Evolutionary conservation across 2,888 invertebrate species (phyloP).

Genomic region (Glaucopsyche alexis): DNA sequence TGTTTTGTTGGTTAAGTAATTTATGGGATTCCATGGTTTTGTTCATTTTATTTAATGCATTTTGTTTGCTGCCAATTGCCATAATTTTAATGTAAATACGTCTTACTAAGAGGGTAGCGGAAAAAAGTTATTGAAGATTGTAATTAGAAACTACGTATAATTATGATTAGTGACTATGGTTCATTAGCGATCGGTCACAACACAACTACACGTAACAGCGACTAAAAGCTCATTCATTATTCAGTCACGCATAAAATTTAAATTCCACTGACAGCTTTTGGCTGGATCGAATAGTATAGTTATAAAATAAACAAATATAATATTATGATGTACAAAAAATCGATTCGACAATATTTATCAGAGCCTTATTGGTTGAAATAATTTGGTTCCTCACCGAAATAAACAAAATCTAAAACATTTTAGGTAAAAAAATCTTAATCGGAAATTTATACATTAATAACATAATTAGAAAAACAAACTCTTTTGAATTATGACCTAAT

Average conservation of each 20-base stretch:
- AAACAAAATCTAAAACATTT: neutral
- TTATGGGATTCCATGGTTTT: neutral
- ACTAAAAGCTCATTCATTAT: constrained; percentile 16
- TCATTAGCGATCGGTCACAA: constrained; percentile 19
- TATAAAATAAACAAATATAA: neutral
- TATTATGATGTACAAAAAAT: neutral
- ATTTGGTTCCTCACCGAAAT: neutral
- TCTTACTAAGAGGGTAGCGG: neutral
- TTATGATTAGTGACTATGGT: neutral
- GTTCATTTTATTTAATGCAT: neutral
- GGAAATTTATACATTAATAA: neutral
- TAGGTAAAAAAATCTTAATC: neutral
- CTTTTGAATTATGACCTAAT: neutral
- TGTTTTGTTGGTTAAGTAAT: neutral
- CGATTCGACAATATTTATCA: neutral
- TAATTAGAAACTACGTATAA: neutral
- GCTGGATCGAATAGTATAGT: neutral
- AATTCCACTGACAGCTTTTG: neutral
- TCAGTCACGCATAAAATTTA: constrained; percentile 13
- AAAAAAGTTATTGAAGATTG: neutral
- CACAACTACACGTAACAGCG: constrained; percentile 2
- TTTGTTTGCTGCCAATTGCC: too few relatives aligned
- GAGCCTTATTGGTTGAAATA: neutral
- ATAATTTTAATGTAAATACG: too few relatives aligned
- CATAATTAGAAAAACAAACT: constrained; percentile 16